phyloP scores from a whole-genome alignment of 2,797 vertebrate species.

The Pseudochirops corinnae region DNA sequence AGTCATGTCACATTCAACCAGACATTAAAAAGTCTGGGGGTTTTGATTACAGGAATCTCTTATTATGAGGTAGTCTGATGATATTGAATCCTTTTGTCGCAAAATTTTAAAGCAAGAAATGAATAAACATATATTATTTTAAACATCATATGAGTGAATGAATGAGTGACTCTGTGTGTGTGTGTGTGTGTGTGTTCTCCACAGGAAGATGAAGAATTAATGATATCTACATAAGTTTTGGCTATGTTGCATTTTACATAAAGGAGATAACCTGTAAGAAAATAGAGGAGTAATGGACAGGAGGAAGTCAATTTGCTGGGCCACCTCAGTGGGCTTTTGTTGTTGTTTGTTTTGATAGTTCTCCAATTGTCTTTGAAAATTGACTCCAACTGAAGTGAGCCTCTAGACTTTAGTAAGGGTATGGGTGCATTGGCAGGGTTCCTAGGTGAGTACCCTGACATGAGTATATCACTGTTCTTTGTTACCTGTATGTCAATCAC shows the following conservation, averaged over 20 bases:
- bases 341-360: neutral
- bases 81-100: neutral
- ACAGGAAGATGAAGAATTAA: neutral
- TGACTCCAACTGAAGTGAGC: neutral
- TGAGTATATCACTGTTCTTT: too few species aligned
- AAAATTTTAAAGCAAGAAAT: neutral
- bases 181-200: neutral
- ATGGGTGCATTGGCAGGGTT: neutral
- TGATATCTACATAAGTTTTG: neutral
- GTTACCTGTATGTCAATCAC: neutral
- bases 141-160: neutral
- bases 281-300: neutral
- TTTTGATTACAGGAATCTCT: neutral
- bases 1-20: neutral
- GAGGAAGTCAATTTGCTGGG: neutral
- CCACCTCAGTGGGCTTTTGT: neutral
- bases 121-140: neutral
- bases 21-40: neutral
- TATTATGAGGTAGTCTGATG: neutral
- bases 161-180: too few species aligned
- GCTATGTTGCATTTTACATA: neutral
- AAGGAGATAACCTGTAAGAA: neutral
- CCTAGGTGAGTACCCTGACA: neutral
- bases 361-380: neutral
- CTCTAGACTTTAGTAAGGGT: neutral